These are phyloP conservation scores for Palythoa grandiflora DNA, from an alignment of 92 coral and sea anemone species.

Conservation along the genomic window DNA sequence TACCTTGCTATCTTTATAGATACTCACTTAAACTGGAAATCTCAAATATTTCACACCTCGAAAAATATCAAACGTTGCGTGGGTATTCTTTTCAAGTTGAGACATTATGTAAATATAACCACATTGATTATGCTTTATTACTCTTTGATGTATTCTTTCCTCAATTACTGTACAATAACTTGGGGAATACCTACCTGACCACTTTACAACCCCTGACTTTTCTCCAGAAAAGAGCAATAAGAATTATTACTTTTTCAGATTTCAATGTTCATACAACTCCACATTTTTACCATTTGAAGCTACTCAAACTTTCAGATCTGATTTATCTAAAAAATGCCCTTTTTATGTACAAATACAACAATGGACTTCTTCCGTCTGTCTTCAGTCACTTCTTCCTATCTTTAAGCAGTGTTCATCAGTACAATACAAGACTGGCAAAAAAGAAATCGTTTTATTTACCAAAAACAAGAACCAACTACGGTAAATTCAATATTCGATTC, in stretches of 20 bases:
- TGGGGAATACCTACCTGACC: neutral
- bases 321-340: constrained; percentile 20
- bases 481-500: too few relatives aligned
- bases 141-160: neutral
- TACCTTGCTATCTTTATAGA: neutral
- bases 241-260: neutral
- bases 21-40: neutral
- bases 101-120: neutral
- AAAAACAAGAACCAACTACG: too few relatives aligned
- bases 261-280: neutral
- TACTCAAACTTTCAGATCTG: constrained; percentile 10
- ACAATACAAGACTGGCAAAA: neutral
- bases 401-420: constrained; percentile 24
- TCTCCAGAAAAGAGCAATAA: constrained; percentile 8
- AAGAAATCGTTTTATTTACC: too few relatives aligned
- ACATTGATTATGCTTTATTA: neutral
- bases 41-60: neutral
- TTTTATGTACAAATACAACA: constrained; percentile 15
- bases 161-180: neutral
- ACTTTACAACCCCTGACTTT: neutral
- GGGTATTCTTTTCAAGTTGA: constrained; percentile 1
- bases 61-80: neutral
- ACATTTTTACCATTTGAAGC: neutral
- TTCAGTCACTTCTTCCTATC: constrained; percentile 13
- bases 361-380: constrained; percentile 2